Conservation (phyloP, 2,113 vertebrate species). For the Columbina picui region DNA sequence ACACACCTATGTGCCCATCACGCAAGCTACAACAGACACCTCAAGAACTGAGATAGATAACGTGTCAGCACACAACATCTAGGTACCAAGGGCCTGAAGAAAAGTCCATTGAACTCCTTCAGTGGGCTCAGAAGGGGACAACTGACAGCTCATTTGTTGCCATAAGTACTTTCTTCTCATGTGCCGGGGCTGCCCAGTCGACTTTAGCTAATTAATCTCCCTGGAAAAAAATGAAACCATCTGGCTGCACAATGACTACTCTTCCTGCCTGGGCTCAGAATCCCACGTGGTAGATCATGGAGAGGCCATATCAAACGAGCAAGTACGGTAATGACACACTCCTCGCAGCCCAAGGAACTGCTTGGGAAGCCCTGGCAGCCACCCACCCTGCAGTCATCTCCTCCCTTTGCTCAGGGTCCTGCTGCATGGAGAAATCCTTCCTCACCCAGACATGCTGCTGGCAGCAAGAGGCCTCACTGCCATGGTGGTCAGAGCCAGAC, state of each 20-base stretch:
- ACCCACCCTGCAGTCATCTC: neutral
- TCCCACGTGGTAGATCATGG: neutral
- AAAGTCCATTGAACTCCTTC: neutral
- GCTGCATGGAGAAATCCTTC: neutral
- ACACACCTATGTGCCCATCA: neutral
- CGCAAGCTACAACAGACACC: neutral
- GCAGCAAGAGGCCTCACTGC: neutral
- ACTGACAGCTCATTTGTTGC: constrained; percentile 6
- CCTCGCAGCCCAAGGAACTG: neutral
- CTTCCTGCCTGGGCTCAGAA: neutral
- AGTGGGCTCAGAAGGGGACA: neutral
- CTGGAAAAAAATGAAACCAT: neutral
- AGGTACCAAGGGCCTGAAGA: neutral
- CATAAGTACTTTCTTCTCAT: neutral
- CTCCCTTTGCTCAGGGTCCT: neutral
- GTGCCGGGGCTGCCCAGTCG: neutral
- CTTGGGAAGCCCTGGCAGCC: neutral
- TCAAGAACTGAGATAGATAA: neutral
- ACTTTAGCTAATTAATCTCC: constrained; percentile 11
- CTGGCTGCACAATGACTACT: constrained; percentile 6
- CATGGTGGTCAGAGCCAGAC: neutral
- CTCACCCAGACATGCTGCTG: neutral
- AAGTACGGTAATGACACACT: neutral
- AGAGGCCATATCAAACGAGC: neutral
- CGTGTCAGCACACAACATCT: neutral